Conservation (phyloP, 2,888 invertebrate genomes). For the Folsomia manolachei region DNA sequence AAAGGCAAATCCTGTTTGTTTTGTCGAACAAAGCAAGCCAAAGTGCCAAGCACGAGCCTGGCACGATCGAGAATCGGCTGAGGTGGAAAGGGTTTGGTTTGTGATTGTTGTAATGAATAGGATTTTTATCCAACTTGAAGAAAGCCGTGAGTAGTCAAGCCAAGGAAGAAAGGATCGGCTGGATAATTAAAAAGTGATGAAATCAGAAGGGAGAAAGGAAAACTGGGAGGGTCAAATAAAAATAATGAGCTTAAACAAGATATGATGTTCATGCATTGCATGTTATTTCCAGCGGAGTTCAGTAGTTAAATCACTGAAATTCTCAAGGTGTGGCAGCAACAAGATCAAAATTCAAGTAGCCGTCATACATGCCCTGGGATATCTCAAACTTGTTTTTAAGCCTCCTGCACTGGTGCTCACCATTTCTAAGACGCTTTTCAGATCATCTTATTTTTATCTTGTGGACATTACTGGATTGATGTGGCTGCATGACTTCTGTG, state of each 20-base stretch:
- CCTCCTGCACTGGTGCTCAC: constrained; percentile 11
- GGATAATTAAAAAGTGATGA: constrained; percentile 34
- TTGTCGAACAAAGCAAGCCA: too few species aligned
- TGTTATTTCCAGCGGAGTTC: constrained; percentile 45
- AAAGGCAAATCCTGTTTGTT: background rate
- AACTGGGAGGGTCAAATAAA: constrained; percentile 29
- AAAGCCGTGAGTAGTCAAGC: too few species aligned
- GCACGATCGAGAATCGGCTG: background rate
- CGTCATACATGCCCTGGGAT: constrained; percentile 26
- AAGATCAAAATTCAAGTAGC: constrained; percentile 42
- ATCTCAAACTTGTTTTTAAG: constrained; percentile 22
- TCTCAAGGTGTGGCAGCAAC: constrained; percentile 44
- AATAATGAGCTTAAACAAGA: constrained; percentile 15
- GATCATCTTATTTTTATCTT: constrained; percentile 7
- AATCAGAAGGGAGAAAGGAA: constrained; percentile 23
- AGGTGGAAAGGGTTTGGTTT: background rate
- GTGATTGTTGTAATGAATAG: background rate
- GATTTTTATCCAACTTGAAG: background rate
- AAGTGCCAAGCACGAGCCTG: background rate
- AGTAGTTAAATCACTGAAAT: constrained; percentile 40
- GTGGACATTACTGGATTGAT: constrained; percentile 9
- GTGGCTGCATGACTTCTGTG: background rate
- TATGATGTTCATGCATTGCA: constrained; percentile 37
- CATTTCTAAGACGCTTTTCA: background rate
- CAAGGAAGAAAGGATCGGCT: constrained; percentile 20